A percentile compares a stretch with the other conserved stretches of the same genome.
phyloP scores from a whole-genome alignment of 2,113 vertebrate species.

The Hyperopisus bebe region DNA sequence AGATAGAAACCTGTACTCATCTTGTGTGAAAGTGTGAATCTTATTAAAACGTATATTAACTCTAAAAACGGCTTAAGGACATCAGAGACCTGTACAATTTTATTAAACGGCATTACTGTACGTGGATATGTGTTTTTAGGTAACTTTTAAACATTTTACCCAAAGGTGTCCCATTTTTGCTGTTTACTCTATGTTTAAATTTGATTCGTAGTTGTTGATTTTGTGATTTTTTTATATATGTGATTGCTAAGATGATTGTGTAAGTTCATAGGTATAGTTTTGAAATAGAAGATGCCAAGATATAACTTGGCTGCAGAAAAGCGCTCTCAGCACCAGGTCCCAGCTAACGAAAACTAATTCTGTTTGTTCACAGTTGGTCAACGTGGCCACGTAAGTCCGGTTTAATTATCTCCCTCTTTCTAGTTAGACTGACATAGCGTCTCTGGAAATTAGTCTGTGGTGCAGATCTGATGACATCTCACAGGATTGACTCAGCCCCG shows the following conservation, averaged over 20 bases:
- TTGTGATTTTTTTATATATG: background rate
- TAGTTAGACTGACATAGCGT: background rate
- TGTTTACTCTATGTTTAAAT: background rate
- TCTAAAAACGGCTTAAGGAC: no score
- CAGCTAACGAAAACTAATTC: no score
- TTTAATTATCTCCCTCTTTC: background rate
- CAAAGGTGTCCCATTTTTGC: no score
- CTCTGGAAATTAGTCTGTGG: background rate
- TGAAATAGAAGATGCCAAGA: background rate
- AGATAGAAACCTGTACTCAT: no score
- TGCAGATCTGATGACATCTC: slow-evolving; percentile 4
- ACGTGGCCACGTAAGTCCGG: background rate
- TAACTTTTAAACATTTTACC: no score
- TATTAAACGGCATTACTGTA: no score
- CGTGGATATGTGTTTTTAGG: no score
- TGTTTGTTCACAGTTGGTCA: background rate
- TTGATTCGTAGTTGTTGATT: background rate
- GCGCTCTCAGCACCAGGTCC: background rate
- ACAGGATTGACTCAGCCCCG: slow-evolving; percentile 16
- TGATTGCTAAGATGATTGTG: background rate
- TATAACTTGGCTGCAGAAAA: background rate
- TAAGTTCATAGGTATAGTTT: background rate
- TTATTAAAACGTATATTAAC: no score
- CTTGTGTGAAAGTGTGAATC: no score
- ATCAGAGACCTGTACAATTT: no score